Percentiles rank a stretch among this genome's conserved stretches.
phyloP scores from a whole-genome alignment of 2,797 vertebrate species.

The Spondyliosoma cantharus region DNA sequence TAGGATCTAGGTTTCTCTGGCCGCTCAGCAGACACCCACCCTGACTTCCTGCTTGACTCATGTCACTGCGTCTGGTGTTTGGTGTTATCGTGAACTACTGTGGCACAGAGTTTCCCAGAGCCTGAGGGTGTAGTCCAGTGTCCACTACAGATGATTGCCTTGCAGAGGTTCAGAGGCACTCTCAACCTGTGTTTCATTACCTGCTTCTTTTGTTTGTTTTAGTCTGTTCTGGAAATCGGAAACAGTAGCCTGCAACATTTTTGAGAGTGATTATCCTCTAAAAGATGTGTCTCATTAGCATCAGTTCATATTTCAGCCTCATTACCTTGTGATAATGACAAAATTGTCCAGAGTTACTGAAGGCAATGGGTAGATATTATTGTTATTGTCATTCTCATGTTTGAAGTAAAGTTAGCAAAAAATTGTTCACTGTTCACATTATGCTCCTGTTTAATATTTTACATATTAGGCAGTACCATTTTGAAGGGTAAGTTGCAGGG shows the following conservation, averaged over 20 bases:
- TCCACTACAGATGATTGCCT: slow-evolving; percentile 70
- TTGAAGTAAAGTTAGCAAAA: slow-evolving; percentile 26
- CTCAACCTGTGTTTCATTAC: slow-evolving; percentile 82
- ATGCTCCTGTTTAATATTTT: neutral
- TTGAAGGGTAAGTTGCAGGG: neutral
- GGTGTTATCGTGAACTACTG: slow-evolving; percentile 76
- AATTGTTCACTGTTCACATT: neutral
- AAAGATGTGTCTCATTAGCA: slow-evolving; percentile 71
- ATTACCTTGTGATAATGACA: slow-evolving; percentile 58
- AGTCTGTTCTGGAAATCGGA: slow-evolving; percentile 75
- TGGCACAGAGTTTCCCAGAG: slow-evolving; percentile 77
- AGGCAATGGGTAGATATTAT: slow-evolving; percentile 46
- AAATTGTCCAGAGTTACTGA: slow-evolving; percentile 43
- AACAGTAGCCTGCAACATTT: slow-evolving; percentile 69
- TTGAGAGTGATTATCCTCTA: slow-evolving; percentile 72
- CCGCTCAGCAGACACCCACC: slow-evolving; percentile 78
- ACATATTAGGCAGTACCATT: neutral
- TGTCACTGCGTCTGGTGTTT: slow-evolving; percentile 77
- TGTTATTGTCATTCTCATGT: slow-evolving; percentile 56
- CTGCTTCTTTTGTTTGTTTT: slow-evolving; percentile 80
- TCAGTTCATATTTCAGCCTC: slow-evolving; percentile 75
- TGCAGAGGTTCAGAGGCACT: slow-evolving; percentile 65
- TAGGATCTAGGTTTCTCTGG: slow-evolving; percentile 75
- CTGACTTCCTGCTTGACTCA: slow-evolving; percentile 83
- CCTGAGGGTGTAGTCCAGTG: slow-evolving; percentile 71